phyloP scores from a whole-genome alignment of 2,113 vertebrate genomes.

The Rhinogobius similis region DNA sequence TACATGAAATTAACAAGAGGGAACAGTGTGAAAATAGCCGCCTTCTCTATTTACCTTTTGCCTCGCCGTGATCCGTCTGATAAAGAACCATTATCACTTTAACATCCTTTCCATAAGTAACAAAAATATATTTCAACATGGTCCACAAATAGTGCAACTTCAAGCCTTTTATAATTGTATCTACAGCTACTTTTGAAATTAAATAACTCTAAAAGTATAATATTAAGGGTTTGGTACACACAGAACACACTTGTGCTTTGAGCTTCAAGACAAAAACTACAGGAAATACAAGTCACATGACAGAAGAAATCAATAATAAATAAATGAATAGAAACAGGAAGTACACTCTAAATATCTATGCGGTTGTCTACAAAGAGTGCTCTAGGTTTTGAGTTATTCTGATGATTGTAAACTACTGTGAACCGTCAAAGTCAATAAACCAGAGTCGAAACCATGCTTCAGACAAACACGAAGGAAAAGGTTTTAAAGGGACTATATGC shows the following conservation, averaged over 20 bases:
- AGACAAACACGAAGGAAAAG: constrained; percentile 12
- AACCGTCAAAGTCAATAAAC: constrained; percentile 23
- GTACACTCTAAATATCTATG: constrained; percentile 4
- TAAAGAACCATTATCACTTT: background rate
- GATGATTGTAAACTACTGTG: constrained; percentile 18
- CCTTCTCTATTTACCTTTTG: too few species aligned
- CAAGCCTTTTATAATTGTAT: constrained; percentile 6
- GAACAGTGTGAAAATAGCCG: too few species aligned
- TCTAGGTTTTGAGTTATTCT: constrained; percentile 32
- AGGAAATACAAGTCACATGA: constrained; percentile 14
- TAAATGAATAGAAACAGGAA: constrained; percentile 7
- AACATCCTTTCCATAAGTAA: constrained; percentile 2
- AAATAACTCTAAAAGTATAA: constrained; percentile 16
- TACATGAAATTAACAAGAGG: too few species aligned
- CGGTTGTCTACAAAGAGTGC: constrained; percentile 20
- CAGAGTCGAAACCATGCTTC: constrained; percentile 38
- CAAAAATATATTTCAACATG: constrained; percentile 4
- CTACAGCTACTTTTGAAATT: constrained; percentile 17
- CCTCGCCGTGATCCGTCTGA: background rate
- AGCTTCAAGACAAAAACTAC: constrained; percentile 22
- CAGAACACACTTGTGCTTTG: constrained; percentile 52
- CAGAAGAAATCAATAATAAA: constrained; percentile 19
- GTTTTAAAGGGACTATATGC: constrained; percentile 10
- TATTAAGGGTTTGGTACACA: constrained; percentile 16
- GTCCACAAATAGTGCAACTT: constrained; percentile 17